phyloP scores from a whole-genome alignment of 2,113 vertebrate genomes.

The Anarrhichthys ocellatus region DNA sequence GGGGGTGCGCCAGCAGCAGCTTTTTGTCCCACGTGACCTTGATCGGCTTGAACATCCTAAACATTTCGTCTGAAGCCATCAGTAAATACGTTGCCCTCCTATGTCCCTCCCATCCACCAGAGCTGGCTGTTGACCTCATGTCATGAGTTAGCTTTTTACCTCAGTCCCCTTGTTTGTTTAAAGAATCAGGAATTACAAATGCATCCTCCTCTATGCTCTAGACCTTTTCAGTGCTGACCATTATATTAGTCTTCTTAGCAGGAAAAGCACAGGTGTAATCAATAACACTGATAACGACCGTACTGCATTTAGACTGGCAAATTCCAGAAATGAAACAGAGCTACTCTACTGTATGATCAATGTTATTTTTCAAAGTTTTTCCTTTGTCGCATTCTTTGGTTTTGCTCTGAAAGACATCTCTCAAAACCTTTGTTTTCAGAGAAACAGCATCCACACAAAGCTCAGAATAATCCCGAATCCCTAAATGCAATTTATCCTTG shows the following conservation, averaged over 20 bases:
- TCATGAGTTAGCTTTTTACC: not conserved
- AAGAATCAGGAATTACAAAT: not conserved
- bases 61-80: not conserved
- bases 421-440: not conserved
- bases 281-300: not conserved
- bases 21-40: constrained; percentile 1
- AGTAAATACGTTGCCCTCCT: not conserved
- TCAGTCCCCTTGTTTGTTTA: not conserved
- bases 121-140: not conserved
- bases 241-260: not conserved
- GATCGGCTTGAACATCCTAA: not conserved
- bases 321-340: not conserved
- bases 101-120: not conserved
- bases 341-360: not conserved
- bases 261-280: not conserved
- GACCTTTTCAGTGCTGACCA: not conserved
- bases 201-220: not conserved
- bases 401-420: not conserved
- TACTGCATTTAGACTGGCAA: not conserved
- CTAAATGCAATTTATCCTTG: not conserved
- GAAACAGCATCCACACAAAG: no score
- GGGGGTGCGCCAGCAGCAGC: not conserved
- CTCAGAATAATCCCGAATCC: not conserved
- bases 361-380: not conserved
- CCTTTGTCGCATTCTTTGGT: not conserved